Percentiles rank a stretch among this genome's conserved stretches.
These are phyloP conservation scores for Centroberyx gerrardi DNA, from an alignment of 2,797 vertebrate species.

Conservation along the genomic window DNA sequence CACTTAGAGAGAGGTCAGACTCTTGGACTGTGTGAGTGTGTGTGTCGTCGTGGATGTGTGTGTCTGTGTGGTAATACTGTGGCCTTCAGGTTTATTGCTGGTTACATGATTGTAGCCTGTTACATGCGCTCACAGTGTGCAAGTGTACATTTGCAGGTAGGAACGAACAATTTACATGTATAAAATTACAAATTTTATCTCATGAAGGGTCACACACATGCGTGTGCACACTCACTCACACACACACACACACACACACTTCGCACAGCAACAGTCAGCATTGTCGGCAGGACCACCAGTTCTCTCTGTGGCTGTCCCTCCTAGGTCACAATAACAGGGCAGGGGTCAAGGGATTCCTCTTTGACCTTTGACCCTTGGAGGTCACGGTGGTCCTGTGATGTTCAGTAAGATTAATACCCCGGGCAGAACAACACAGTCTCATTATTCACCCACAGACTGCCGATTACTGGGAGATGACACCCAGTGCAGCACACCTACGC, in stretches of 20 bases:
- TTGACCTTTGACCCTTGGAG: constrained; percentile 84
- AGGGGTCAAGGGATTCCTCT: constrained; percentile 87
- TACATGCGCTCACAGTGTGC: constrained; percentile 23
- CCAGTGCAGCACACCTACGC: constrained; percentile 4
- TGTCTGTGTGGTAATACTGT: constrained; percentile 29
- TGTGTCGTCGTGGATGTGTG: constrained; percentile 4
- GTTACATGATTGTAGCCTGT: constrained; percentile 42
- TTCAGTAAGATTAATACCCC: constrained; percentile 88
- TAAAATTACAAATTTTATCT: constrained; percentile 42
- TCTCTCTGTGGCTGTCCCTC: constrained; percentile 73
- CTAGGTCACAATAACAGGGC: constrained; percentile 85
- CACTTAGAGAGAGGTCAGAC: constrained; percentile 80
- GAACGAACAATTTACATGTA: constrained; percentile 45
- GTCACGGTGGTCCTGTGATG: constrained; percentile 81
- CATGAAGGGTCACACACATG: constrained; percentile 39
- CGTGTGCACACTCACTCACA: constrained; percentile 14
- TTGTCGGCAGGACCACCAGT: constrained; percentile 71
- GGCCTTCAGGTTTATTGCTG: constrained; percentile 47
- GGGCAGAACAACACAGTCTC: constrained; percentile 64
- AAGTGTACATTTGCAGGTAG: constrained; percentile 14
- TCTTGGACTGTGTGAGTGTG: constrained; percentile 52
- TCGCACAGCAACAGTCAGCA: constrained; percentile 48
- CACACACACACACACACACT: constrained; percentile 32
- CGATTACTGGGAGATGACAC: constrained; percentile 74
- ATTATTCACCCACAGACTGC: constrained; percentile 81